Conservation (phyloP, 2,888 invertebrate genomes). For the Mimumesa dahlbomi region DNA sequence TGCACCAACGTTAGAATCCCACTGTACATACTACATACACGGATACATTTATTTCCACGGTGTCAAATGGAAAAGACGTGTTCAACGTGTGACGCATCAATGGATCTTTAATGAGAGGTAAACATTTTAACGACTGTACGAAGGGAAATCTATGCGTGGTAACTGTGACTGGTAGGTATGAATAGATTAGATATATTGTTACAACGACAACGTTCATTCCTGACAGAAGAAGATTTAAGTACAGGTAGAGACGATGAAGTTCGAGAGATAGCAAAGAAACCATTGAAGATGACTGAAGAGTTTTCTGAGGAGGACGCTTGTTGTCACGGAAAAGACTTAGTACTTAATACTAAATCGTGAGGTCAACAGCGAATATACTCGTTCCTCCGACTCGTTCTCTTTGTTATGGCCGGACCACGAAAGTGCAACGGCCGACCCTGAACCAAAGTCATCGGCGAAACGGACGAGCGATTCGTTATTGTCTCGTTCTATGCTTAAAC, state of each 20-base stretch:
- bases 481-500: constrained; percentile 32
- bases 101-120: no score
- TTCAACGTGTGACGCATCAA: no score
- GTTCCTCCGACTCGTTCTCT: constrained; percentile 40
- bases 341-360: constrained; percentile 33
- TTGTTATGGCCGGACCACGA: constrained; percentile 54
- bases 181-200: neutral
- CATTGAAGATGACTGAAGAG: neutral
- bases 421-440: constrained; percentile 63
- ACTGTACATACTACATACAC: no score
- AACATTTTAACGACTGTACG: no score
- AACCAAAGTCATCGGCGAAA: constrained; percentile 62
- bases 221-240: neutral
- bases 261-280: neutral
- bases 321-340: neutral
- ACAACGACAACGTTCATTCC: no score
- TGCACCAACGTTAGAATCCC: no score
- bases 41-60: no score
- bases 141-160: no score
- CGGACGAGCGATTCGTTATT: constrained; percentile 50
- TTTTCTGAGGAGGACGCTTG: neutral
- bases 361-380: constrained; percentile 25
- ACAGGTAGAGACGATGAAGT: no score
- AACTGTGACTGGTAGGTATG: no score
- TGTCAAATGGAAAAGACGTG: no score